Conservation (phyloP, 2,113 vertebrate species). For the Rutilus rutilus region DNA sequence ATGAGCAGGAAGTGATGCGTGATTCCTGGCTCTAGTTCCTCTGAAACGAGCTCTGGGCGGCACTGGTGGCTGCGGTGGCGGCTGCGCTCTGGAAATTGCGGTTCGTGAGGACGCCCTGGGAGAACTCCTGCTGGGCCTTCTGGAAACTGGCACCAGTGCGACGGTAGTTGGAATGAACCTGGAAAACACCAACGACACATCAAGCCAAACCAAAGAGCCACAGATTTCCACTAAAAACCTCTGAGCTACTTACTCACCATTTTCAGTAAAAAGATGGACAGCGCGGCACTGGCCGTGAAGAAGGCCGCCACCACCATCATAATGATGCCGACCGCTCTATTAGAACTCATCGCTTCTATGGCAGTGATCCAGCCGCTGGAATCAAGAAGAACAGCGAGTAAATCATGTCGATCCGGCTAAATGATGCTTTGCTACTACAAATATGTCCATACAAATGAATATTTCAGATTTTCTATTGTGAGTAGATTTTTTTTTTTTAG, state of each 20-base stretch:
- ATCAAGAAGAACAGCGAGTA: not conserved
- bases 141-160: constrained; percentile 93
- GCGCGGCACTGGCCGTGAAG: constrained; percentile 84
- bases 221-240: not conserved
- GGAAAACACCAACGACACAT: constrained; percentile 14
- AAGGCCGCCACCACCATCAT: constrained; percentile 92
- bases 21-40: constrained; percentile 65
- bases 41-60: constrained; percentile 81
- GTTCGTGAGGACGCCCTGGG: constrained; percentile 90
- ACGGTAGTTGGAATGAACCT: constrained; percentile 93
- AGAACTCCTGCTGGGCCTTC: constrained; percentile 95
- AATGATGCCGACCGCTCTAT: constrained; percentile 79
- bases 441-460: not conserved
- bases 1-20: not conserved
- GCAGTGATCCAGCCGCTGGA: constrained; percentile 90
- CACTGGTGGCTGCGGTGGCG: constrained; percentile 75
- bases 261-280: constrained; percentile 88
- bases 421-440: not conserved
- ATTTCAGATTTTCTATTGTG: not conserved
- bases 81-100: constrained; percentile 84
- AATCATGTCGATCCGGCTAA: not conserved
- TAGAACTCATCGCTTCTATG: constrained; percentile 51
- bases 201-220: not conserved
- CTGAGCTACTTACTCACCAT: constrained; percentile 85
- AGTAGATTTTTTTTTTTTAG: not conserved